phyloP scores from a whole-genome alignment of 2,113 vertebrate genomes.

The Copsychus sechellarum region DNA sequence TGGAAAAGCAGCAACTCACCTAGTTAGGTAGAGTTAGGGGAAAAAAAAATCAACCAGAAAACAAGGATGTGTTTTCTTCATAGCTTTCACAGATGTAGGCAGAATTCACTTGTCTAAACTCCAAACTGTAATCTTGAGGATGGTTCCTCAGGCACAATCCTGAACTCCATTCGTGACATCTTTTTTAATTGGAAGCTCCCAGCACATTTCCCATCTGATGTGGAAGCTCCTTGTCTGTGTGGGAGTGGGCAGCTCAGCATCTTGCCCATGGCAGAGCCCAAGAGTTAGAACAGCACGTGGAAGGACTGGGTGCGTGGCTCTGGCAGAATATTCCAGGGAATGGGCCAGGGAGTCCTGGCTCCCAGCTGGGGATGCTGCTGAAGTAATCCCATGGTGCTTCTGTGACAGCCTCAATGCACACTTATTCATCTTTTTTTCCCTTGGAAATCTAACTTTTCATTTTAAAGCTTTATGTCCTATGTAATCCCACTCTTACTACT shows the following conservation, averaged over 20 bases:
- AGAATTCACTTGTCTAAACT: background rate
- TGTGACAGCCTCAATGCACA: background rate
- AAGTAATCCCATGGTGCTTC: background rate
- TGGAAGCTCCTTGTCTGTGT: background rate
- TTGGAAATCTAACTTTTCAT: background rate
- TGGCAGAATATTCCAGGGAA: background rate
- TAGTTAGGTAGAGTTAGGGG: background rate
- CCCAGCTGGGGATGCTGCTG: background rate
- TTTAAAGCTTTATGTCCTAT: background rate
- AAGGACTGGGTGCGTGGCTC: background rate
- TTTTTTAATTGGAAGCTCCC: background rate
- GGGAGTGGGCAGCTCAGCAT: background rate
- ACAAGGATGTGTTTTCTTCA: background rate
- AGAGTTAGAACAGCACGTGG: background rate
- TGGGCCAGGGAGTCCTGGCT: fast-evolving
- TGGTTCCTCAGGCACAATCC: background rate
- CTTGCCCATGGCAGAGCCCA: background rate
- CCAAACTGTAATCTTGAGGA: background rate
- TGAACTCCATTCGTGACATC: background rate
- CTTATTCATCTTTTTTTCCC: background rate
- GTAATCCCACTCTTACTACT: background rate
- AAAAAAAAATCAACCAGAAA: background rate
- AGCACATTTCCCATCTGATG: background rate
- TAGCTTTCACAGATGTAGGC: background rate
- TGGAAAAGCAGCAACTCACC: background rate